These are phyloP conservation scores for Engystomops pustulosus DNA, from an alignment of 2,113 vertebrate genomes.

Conservation along the genomic window DNA sequence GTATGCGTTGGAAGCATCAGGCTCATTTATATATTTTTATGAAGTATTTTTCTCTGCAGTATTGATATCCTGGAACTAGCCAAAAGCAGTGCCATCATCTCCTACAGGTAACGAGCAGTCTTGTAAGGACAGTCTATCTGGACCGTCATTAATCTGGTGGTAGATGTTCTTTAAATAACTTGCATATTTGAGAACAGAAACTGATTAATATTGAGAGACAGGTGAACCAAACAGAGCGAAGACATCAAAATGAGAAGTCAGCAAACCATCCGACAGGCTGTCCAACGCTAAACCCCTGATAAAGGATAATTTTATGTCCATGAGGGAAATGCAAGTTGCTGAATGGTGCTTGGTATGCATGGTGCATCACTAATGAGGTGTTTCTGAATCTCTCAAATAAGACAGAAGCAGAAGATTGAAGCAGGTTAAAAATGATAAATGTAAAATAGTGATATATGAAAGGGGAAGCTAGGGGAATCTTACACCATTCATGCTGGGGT, in stretches of 20 bases:
- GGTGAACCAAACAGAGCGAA: constrained; percentile 46
- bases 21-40: no score
- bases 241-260: constrained; percentile 37
- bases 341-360: constrained; percentile 22
- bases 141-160: no score
- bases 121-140: no score
- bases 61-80: no score
- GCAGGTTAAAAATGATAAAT: not conserved
- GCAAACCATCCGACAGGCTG: constrained; percentile 31
- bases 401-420: not conserved
- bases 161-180: no score
- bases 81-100: no score
- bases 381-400: not conserved
- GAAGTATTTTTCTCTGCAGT: no score
- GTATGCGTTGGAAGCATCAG: no score
- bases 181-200: not conserved
- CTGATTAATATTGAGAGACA: constrained; percentile 55
- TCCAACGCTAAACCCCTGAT: constrained; percentile 33
- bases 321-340: constrained; percentile 30
- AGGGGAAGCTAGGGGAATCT: not conserved
- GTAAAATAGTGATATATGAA: not conserved
- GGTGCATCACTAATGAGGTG: constrained; percentile 39
- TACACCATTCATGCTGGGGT: not conserved
- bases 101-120: no score
- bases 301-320: constrained; percentile 52